Conservation (phyloP, 1,140 invertebrate species). For the Caenorhabditis latens region DNA sequence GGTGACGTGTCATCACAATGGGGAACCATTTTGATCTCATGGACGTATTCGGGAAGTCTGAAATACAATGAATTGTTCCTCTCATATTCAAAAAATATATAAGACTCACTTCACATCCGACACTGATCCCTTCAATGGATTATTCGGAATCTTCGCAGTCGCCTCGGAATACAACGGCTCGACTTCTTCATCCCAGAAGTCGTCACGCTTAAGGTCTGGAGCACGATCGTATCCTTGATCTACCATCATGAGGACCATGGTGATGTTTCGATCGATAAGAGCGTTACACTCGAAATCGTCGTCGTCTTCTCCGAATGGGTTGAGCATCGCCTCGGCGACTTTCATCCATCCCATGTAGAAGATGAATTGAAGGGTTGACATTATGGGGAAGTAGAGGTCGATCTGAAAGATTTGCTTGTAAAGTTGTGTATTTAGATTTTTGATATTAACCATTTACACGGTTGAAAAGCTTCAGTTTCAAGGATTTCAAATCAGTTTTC, state of each 20-base stretch:
- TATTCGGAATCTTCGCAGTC: constrained; percentile 57
- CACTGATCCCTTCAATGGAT: constrained; percentile 60
- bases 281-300: constrained; percentile 65
- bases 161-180: constrained; percentile 62
- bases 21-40: constrained; percentile 64
- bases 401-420: constrained; percentile 56
- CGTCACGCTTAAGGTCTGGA: constrained; percentile 55
- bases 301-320: constrained; percentile 72
- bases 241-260: constrained; percentile 65
- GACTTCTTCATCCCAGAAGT: constrained; percentile 65
- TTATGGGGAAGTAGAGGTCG: constrained; percentile 65
- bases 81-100: no score
- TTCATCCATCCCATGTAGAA: constrained; percentile 74
- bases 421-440: not conserved
- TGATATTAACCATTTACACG: no score
- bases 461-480: no score
- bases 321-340: constrained; percentile 69
- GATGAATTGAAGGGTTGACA: constrained; percentile 69
- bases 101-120: constrained; percentile 60
- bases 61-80: no score
- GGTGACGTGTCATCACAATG: constrained; percentile 55
- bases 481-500: no score
- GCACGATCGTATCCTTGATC: constrained; percentile 65
- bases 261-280: constrained; percentile 64
- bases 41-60: constrained; percentile 60